Conservation (phyloP, 2,888 invertebrate species). For the Zelleria hepariella region DNA sequence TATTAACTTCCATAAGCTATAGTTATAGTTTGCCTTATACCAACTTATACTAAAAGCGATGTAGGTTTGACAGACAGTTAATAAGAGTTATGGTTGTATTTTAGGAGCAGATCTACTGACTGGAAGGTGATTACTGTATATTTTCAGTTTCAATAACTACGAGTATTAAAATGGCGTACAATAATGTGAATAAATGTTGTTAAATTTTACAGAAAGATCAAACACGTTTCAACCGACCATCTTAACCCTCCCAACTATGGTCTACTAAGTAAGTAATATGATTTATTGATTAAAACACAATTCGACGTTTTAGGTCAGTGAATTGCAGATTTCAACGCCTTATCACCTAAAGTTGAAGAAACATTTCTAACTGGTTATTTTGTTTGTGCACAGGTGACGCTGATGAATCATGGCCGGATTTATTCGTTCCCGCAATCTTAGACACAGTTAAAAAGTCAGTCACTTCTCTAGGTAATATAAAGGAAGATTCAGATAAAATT, state of each 20-base stretch:
- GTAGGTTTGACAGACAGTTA: too few relatives aligned
- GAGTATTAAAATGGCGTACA: neutral
- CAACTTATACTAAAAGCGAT: too few relatives aligned
- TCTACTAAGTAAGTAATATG: neutral
- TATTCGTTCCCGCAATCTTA: constrained; percentile 30
- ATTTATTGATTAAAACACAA: neutral
- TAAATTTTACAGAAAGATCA: neutral
- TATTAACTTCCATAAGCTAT: too few relatives aligned
- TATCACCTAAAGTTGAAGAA: too few relatives aligned
- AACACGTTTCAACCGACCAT: neutral
- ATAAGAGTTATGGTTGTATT: neutral
- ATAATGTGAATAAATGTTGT: too few relatives aligned
- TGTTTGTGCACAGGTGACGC: constrained; percentile 31
- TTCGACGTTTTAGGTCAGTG: neutral
- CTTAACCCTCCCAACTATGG: neutral
- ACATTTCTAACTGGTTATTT: neutral
- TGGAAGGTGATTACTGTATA: neutral
- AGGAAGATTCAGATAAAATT: constrained; percentile 36
- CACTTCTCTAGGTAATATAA: constrained; percentile 43
- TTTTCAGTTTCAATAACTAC: neutral
- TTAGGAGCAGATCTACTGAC: neutral
- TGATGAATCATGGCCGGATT: constrained; percentile 51
- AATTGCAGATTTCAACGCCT: neutral
- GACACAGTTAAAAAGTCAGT: constrained; percentile 43
- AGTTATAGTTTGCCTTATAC: too few relatives aligned